Percentiles rank a stretch among this genome's conserved stretches.
phyloP scores from a whole-genome alignment of 2,113 vertebrate genomes.

The Gallinago jamesoni region DNA sequence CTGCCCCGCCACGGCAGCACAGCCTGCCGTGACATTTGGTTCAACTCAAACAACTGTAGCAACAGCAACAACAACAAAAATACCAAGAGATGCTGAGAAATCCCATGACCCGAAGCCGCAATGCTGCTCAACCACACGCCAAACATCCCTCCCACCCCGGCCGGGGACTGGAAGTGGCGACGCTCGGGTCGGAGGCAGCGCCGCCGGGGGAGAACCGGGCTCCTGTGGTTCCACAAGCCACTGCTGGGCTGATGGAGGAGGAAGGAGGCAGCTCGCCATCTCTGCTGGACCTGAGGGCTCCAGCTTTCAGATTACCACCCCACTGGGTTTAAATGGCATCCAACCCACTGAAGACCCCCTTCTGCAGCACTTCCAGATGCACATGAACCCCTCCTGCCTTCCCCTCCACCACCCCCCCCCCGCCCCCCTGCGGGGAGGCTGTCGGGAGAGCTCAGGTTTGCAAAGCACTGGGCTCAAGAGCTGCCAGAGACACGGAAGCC shows the following conservation, averaged over 20 bases:
- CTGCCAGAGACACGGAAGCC: neutral
- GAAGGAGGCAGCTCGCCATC: neutral
- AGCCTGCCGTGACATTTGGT: neutral
- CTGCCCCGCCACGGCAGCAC: neutral
- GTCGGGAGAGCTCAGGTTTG: too few relatives aligned
- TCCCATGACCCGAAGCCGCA: neutral
- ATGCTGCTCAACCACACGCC: neutral
- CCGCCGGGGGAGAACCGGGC: neutral
- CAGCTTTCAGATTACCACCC: neutral
- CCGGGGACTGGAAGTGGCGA: neutral
- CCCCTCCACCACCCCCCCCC: neutral
- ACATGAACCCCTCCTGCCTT: neutral
- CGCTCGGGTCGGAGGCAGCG: rapidly evolving
- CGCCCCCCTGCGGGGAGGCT: neutral
- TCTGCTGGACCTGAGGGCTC: neutral
- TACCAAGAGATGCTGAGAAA: neutral
- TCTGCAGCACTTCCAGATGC: neutral
- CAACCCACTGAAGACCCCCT: neutral
- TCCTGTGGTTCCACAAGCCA: neutral
- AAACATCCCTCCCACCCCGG: neutral
- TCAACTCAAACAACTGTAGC: neutral
- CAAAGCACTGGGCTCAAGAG: neutral
- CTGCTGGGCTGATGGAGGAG: neutral
- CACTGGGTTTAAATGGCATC: neutral
- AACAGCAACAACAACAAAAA: neutral